These are phyloP conservation scores for Papilio polyxenes DNA, from an alignment of 1,140 invertebrate genomes.

Conservation along the genomic window DNA sequence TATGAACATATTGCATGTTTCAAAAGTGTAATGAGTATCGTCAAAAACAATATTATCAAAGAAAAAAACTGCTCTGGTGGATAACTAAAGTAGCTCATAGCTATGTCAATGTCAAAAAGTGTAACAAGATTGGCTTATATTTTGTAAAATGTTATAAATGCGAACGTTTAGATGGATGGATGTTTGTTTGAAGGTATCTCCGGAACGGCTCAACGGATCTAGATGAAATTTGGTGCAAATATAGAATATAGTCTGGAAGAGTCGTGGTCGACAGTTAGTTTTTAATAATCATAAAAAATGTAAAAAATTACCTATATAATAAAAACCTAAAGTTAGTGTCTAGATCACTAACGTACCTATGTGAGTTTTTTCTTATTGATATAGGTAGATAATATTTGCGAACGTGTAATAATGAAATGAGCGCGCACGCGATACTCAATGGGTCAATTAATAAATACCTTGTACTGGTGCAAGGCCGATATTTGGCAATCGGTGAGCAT, in stretches of 20 bases:
- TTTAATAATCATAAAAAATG: neutral
- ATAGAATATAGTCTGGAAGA: too few relatives aligned
- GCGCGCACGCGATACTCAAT: neutral
- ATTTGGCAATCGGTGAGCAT: conserved; percentile 41
- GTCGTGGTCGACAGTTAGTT: too few relatives aligned
- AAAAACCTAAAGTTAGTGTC: neutral
- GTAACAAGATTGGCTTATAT: too few relatives aligned
- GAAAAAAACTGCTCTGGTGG: neutral
- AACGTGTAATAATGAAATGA: conserved; percentile 7
- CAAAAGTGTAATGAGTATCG: neutral
- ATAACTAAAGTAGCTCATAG: neutral
- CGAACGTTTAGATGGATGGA: too few relatives aligned
- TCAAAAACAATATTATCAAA: neutral
- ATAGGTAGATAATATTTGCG: neutral
- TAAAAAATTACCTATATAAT: too few relatives aligned
- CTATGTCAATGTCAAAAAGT: too few relatives aligned
- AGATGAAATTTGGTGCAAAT: too few relatives aligned
- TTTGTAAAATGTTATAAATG: too few relatives aligned
- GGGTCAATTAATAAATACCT: conserved; percentile 59
- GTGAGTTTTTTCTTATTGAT: neutral
- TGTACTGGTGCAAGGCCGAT: conserved; percentile 60
- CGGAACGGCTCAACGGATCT: too few relatives aligned
- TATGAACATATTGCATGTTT: neutral
- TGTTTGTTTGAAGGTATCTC: too few relatives aligned
- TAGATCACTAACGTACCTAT: neutral